Evolutionary conservation across 35 echinoderm and acorn worm genomes (phyloP).

Genomic region (Heliocidaris tuberculata): DNA sequence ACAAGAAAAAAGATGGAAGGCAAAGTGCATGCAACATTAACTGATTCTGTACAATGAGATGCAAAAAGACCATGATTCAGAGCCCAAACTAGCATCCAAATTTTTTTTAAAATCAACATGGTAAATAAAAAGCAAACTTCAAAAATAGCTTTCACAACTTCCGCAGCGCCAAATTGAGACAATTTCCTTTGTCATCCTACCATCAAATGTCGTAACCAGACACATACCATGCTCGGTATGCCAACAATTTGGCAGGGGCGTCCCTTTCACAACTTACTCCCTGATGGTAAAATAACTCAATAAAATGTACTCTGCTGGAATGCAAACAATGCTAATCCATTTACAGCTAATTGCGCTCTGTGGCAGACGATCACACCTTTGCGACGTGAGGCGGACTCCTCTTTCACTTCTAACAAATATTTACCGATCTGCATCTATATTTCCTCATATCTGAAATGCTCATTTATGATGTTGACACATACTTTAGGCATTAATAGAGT

Average conservation of each 20-base stretch:
- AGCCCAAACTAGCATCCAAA: not conserved
- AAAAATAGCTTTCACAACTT: not conserved
- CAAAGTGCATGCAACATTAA: not conserved
- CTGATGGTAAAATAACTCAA: not conserved
- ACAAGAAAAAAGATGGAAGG: not conserved
- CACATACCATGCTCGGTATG: not conserved
- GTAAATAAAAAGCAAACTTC: not conserved
- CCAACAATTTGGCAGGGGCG: not conserved
- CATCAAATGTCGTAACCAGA: not conserved
- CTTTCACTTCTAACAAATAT: not conserved
- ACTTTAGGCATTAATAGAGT: not conserved
- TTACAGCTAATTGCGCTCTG: not conserved
- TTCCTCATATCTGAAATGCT: not conserved
- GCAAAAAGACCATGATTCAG: not conserved
- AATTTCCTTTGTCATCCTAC: not conserved
- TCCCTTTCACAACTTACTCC: not conserved
- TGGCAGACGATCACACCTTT: not conserved
- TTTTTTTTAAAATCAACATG: not conserved
- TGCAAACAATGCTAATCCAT: not conserved
- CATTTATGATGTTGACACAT: constrained; percentile 9
- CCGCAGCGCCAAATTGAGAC: not conserved
- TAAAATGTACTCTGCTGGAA: not conserved
- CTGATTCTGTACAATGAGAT: not conserved
- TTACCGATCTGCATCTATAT: not conserved
- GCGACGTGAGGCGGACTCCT: not conserved